A percentile compares a stretch with the other conserved stretches of the same genome.
Conservation (phyloP, 2,113 vertebrate species). For the Trogon melanurus region DNA sequence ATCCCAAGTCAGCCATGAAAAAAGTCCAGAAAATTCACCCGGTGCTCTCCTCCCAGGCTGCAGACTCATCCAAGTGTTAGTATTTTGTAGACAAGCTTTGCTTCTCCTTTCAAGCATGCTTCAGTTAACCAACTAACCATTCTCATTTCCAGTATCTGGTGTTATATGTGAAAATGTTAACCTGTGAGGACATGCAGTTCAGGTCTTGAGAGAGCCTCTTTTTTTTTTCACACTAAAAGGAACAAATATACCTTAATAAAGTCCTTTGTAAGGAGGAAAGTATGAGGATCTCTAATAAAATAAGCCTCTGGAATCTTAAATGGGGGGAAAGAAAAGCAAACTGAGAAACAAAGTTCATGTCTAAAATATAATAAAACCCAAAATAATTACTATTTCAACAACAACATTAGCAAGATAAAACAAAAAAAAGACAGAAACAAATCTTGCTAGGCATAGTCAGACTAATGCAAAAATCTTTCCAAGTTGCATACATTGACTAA, state of each 20-base stretch:
- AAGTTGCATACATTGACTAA: background rate
- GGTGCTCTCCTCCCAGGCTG: constrained; percentile 84
- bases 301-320: constrained; percentile 82
- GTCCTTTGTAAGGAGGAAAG: constrained; percentile 81
- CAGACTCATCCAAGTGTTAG: constrained; percentile 95
- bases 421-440: background rate
- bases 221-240: constrained; percentile 42
- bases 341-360: constrained; percentile 37
- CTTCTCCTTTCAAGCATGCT: constrained; percentile 93
- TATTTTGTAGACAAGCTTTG: constrained; percentile 94
- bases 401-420: background rate
- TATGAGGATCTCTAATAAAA: constrained; percentile 83
- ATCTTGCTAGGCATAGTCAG: background rate
- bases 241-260: constrained; percentile 79
- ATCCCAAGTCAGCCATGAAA: constrained; percentile 91
- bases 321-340: constrained; percentile 46
- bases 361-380: background rate
- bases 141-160: constrained; percentile 80
- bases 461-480: background rate
- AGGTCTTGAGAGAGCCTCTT: constrained; percentile 66
- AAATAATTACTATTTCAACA: background rate
- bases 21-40: constrained; percentile 83
- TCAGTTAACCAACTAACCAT: constrained; percentile 89
- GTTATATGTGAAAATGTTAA: constrained; percentile 84
- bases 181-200: constrained; percentile 86